Evolutionary conservation across 1,140 invertebrate genomes (phyloP).

Genomic region (Micrasema longulum): DNA sequence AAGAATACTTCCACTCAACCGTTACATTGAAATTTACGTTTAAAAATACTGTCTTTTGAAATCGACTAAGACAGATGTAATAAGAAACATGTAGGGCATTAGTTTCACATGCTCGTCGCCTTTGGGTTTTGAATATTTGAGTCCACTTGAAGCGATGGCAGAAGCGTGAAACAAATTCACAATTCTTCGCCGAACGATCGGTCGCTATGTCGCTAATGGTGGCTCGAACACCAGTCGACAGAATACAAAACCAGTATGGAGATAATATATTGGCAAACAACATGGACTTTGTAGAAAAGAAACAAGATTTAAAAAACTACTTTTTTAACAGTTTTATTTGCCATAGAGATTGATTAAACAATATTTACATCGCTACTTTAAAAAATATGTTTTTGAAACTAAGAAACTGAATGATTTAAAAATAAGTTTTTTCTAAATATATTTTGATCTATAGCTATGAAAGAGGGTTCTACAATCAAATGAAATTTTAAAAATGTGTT

Average conservation of each 20-base stretch:
- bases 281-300: no score
- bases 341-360: background rate
- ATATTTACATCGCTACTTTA: background rate
- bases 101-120: conserved; percentile 44
- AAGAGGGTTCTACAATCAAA: no score
- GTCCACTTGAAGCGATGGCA: background rate
- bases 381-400: background rate
- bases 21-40: no score
- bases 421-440: no score
- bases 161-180: conserved; percentile 22
- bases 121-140: conserved; percentile 31
- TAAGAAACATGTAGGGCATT: conserved; percentile 47
- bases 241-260: conserved; percentile 12
- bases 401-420: no score
- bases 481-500: no score
- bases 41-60: no score
- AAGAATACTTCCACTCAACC: no score
- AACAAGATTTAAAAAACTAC: no score
- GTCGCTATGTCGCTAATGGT: conserved; percentile 11
- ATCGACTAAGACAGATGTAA: background rate
- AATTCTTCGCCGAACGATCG: background rate
- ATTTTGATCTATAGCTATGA: no score
- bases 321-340: no score
- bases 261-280: no score
- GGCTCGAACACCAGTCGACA: background rate